These are phyloP conservation scores for Crenichthys baileyi DNA, from an alignment of 2,797 vertebrate species.

Conservation along the genomic window DNA sequence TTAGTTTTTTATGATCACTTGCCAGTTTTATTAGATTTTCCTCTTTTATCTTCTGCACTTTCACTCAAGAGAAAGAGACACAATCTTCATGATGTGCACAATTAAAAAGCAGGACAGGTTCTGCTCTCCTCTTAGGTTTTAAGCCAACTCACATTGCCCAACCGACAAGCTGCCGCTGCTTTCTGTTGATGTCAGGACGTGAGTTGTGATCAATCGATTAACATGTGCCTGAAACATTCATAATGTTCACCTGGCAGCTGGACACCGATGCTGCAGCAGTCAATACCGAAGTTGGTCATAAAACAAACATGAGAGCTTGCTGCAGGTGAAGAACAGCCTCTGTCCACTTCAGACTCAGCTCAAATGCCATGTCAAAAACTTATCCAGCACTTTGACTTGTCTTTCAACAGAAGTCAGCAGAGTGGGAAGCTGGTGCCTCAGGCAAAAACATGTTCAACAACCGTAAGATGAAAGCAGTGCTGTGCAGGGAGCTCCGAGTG, in stretches of 20 bases:
- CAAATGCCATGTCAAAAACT: constrained; percentile 24
- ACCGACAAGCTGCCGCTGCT: not conserved
- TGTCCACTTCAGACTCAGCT: constrained; percentile 11
- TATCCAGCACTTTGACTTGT: not conserved
- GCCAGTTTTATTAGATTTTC: no score
- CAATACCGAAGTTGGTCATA: not conserved
- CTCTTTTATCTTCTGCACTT: no score
- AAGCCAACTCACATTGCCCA: not conserved
- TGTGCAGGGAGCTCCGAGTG: constrained; percentile 34
- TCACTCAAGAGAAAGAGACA: not conserved
- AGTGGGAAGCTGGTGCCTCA: constrained; percentile 40
- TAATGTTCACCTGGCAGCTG: constrained; percentile 6
- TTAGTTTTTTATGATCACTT: no score
- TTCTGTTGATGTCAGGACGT: constrained; percentile 27
- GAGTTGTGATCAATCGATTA: constrained; percentile 34
- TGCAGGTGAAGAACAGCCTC: constrained; percentile 16
- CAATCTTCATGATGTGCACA: not conserved
- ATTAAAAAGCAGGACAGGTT: not conserved
- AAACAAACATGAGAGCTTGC: constrained; percentile 37
- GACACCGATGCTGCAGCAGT: not conserved
- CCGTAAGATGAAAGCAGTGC: constrained; percentile 53
- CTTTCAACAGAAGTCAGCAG: constrained; percentile 31
- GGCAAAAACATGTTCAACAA: constrained; percentile 57
- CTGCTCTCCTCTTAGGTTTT: not conserved
- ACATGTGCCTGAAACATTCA: constrained; percentile 13